phyloP scores from a whole-genome alignment of 2,888 invertebrate genomes.

The Pandemis heparana region DNA sequence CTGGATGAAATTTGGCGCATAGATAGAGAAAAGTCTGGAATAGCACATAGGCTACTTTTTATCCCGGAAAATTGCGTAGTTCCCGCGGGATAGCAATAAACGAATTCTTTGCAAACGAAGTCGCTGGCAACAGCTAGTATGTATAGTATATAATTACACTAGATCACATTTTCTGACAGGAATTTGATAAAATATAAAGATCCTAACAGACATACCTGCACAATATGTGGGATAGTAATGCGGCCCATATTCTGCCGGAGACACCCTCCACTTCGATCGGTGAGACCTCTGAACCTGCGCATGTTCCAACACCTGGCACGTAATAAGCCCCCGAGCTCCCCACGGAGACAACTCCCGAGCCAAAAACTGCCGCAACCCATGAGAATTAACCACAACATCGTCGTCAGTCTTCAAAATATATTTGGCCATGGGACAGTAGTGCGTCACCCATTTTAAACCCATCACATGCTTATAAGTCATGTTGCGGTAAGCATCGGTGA shows the following conservation, averaged over 20 bases:
- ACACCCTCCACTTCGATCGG: constrained; percentile 92
- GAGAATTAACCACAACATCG: constrained; percentile 91
- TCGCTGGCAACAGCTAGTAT: no score
- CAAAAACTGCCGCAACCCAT: constrained; percentile 86
- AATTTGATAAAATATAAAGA: neutral
- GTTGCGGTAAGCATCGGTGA: constrained; percentile 91
- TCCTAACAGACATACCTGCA: constrained; percentile 78
- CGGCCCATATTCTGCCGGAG: constrained; percentile 87
- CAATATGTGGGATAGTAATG: constrained; percentile 91
- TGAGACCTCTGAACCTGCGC: constrained; percentile 86
- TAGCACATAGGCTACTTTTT: no score
- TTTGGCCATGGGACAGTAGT: constrained; percentile 89
- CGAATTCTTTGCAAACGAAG: no score
- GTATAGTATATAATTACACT: no score
- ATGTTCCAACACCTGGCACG: constrained; percentile 85
- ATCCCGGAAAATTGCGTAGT: no score
- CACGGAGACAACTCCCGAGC: constrained; percentile 85
- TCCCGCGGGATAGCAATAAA: no score
- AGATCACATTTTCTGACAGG: no score
- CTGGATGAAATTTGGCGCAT: no score
- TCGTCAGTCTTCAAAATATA: constrained; percentile 91
- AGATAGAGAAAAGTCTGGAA: no score
- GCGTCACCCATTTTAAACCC: constrained; percentile 91
- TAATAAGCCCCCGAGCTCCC: constrained; percentile 87
- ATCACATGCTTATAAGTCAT: constrained; percentile 94